Base-by-base conservation (phyloP, 2,113 vertebrate genomes). In the Cyprinus carpio region DNA sequence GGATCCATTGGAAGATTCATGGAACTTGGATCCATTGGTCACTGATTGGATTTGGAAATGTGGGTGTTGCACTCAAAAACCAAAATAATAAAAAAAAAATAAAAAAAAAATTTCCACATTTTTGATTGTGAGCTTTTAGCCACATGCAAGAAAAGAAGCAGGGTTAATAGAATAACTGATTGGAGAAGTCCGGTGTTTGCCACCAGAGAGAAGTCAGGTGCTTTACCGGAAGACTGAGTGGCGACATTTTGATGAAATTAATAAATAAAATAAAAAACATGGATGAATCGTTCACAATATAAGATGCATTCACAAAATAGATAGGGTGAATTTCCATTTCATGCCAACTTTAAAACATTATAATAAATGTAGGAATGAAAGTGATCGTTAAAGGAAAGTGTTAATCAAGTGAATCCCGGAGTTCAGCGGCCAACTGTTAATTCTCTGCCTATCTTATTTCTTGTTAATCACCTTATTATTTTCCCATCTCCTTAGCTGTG, bases 401-500 rank as follows among this genome's bases (percentile, higher is more conserved):
- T 81, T 65, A 16, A 80, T 80, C 34, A 64, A 23, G 25, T 65
- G n/a, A 58, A 23, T 56, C 75, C 29, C 49, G 13, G 27, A 78
- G 8, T 34, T 25, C 81, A 5, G 74, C 27, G 4, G 12, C 74
- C 31, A 29, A 60, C 25, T 43, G 37, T 65, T 65, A 65, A 23
- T 65, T 29, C 25, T 46, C 60, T 9, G 5, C 13, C 43, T 18
- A 31, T 23, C 16, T 65, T 34, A 23, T 65, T 60, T 75, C 54
- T 75, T 46, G 29, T 69, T 84, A 84, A 81, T 87, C 29, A 62
- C 37, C 51, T 49, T 31, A 29, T 83, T 75, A 23, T 71, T 65
- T 27, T 12, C 7, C 58, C 37, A 27, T 74, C 78, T 77, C 69
- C 62, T 37, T 37, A 20, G 29, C 23, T 40, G 40, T 6, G 4